Evolutionary conservation across 1,140 invertebrate genomes (phyloP).

Genomic region (Araneus ventricosus): DNA sequence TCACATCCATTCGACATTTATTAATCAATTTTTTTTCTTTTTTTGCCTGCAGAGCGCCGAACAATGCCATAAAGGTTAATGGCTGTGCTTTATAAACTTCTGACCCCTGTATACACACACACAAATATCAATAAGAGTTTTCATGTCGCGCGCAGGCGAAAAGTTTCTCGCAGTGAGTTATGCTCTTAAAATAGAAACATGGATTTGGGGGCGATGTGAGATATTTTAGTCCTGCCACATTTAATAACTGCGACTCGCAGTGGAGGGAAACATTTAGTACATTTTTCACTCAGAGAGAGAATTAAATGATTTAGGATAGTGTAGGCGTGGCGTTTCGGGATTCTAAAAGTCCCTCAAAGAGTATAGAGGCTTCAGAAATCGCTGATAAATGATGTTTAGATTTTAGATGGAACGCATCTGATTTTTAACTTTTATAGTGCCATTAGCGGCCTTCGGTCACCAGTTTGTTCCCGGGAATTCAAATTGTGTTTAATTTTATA

Average conservation of each 20-base stretch:
- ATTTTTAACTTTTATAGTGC: no score
- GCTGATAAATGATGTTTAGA: no score
- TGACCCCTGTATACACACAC: background rate
- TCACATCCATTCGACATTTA: background rate
- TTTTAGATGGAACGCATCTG: no score
- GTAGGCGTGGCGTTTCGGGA: background rate
- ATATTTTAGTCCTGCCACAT: background rate
- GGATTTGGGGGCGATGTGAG: background rate
- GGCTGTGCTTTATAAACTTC: background rate
- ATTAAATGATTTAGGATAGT: background rate
- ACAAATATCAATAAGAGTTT: background rate
- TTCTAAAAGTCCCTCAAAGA: background rate
- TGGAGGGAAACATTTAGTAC: background rate
- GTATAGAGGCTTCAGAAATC: no score
- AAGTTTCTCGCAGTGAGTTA: background rate
- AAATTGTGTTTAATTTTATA: no score
- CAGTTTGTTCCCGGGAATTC: no score
- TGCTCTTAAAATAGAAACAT: conserved; percentile 39
- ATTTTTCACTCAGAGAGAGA: background rate
- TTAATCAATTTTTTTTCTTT: background rate
- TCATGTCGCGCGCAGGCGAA: background rate
- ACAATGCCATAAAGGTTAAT: background rate
- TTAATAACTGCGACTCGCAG: conserved; percentile 23
- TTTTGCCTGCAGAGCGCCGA: background rate
- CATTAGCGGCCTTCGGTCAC: no score